Percentiles rank a stretch among this genome's conserved stretches.
These are phyloP conservation scores for Chaunax sp. DNA, from an alignment of 2,797 vertebrate genomes.

Conservation along the genomic window DNA sequence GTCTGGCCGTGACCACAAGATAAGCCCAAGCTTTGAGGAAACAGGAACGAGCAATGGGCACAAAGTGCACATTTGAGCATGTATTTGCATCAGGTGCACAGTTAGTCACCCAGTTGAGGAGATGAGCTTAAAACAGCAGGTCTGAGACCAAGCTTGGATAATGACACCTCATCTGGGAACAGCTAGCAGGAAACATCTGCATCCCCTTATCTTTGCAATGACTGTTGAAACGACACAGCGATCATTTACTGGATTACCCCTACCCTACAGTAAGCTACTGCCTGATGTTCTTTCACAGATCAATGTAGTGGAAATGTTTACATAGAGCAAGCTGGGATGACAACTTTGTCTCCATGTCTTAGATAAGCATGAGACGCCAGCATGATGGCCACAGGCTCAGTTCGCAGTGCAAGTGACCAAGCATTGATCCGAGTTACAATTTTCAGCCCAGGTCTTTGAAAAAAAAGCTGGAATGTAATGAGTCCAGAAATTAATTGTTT, in stretches of 20 bases:
- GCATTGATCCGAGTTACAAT: constrained; percentile 46
- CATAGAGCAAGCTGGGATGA: constrained; percentile 49
- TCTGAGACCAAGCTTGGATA: constrained; percentile 68
- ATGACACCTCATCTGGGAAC: constrained; percentile 72
- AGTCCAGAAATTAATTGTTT: constrained; percentile 38
- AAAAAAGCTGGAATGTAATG: constrained; percentile 40
- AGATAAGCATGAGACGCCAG: constrained; percentile 65
- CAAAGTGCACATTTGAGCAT: constrained; percentile 51
- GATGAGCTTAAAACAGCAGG: constrained; percentile 69
- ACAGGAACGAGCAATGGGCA: constrained; percentile 57
- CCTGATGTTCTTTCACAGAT: constrained; percentile 74
- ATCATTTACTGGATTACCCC: constrained; percentile 78
- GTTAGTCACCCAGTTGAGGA: constrained; percentile 67
- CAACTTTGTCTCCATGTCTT: constrained; percentile 55
- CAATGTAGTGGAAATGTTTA: constrained; percentile 73
- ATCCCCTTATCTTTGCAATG: constrained; percentile 73
- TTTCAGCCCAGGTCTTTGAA: constrained; percentile 31
- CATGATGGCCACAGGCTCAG: constrained; percentile 32
- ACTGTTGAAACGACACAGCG: constrained; percentile 65
- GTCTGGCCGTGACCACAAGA: constrained; percentile 79
- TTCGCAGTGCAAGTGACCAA: constrained; percentile 39
- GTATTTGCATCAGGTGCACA: constrained; percentile 58
- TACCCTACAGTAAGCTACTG: constrained; percentile 68
- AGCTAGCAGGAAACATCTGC: constrained; percentile 76
- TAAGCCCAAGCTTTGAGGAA: constrained; percentile 77